Conservation (phyloP, 35 echinoderm and acorn worm genomes). For the Ptychodera flava region DNA sequence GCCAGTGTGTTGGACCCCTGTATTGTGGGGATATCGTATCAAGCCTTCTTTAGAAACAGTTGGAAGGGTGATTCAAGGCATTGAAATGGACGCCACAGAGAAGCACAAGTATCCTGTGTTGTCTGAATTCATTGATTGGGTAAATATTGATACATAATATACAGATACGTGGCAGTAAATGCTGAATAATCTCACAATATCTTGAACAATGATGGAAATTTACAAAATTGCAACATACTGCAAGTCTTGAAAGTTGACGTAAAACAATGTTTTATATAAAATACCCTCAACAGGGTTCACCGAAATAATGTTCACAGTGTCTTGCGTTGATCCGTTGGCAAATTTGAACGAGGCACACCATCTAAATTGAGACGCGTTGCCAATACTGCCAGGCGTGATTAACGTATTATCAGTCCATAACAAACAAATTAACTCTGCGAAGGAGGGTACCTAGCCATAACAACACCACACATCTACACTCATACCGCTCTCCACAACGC, state of each 20-base stretch:
- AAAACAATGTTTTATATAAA: background rate
- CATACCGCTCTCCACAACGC: too few relatives aligned
- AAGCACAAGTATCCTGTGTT: background rate
- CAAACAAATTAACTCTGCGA: too few relatives aligned
- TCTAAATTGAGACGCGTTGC: too few relatives aligned
- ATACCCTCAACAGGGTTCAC: background rate
- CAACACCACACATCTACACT: too few relatives aligned
- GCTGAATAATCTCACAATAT: background rate
- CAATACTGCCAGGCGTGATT: too few relatives aligned
- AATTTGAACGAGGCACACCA: too few relatives aligned
- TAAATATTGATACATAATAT: too few relatives aligned
- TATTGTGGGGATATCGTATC: background rate
- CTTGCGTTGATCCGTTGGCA: too few relatives aligned
- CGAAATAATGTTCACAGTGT: background rate
- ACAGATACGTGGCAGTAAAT: background rate
- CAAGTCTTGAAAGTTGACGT: too few relatives aligned
- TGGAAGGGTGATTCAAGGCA: background rate
- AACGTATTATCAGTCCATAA: too few relatives aligned
- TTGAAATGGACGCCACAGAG: background rate
- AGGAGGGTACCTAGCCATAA: too few relatives aligned
- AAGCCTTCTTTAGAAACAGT: background rate
- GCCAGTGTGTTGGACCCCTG: background rate
- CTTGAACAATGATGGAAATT: background rate
- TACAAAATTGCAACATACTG: too few relatives aligned
- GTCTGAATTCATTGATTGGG: background rate